phyloP scores from a whole-genome alignment of 2,113 vertebrate species.

The Lagopus muta region DNA sequence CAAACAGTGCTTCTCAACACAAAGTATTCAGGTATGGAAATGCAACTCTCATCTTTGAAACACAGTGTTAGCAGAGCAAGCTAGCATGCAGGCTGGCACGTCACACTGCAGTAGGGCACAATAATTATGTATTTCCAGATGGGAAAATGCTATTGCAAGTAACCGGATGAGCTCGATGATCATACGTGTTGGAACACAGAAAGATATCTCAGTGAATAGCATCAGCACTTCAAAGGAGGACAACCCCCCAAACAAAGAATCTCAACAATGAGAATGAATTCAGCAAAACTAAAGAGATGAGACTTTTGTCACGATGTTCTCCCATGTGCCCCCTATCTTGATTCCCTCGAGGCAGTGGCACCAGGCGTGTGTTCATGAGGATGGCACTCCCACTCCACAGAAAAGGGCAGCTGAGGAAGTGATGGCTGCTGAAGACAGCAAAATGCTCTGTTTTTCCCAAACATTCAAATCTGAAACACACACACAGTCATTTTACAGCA shows the following conservation, averaged over 20 bases:
- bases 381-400: neutral
- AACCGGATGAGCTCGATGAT: neutral
- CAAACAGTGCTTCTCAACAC: neutral
- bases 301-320: fast-evolving
- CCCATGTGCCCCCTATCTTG: neutral
- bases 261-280: fast-evolving
- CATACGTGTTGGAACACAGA: neutral
- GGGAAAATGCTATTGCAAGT: neutral
- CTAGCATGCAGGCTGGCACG: neutral
- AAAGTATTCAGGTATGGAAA: neutral
- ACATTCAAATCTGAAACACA: neutral
- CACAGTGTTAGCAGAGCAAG: neutral
- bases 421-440: neutral
- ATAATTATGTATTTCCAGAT: slow-evolving; percentile 15
- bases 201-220: neutral
- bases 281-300: neutral
- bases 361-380: fast-evolving
- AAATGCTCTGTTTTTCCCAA: fast-evolving
- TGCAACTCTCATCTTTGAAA: neutral
- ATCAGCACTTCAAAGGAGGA: neutral
- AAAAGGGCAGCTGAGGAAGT: neutral
- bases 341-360: neutral
- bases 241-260: neutral
- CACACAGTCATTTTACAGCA: neutral
- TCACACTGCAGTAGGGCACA: neutral